Conservation (phyloP, 2,888 invertebrate species). For the Eupithecia abbreviata region DNA sequence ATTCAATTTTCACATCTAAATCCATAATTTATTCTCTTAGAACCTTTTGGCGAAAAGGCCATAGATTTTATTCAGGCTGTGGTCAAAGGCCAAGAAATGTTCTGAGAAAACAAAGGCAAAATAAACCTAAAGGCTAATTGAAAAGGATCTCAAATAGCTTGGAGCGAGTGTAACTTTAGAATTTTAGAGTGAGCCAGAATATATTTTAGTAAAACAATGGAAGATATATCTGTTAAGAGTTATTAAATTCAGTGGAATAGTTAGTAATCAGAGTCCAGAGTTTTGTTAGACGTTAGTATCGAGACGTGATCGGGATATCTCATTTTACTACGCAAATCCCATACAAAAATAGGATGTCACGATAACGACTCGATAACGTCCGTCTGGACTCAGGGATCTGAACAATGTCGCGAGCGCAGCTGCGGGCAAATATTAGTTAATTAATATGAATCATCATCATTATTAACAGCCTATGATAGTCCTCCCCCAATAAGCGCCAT, state of each 20-base stretch:
- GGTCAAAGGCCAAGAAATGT: constrained; percentile 11
- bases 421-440: neutral
- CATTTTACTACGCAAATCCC: too few species aligned
- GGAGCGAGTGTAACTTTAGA: constrained; percentile 13
- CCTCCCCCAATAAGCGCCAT: too few species aligned
- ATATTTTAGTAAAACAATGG: neutral
- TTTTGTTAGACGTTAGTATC: too few species aligned
- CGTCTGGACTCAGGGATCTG: too few species aligned
- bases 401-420: neutral
- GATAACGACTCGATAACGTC: too few species aligned
- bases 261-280: too few species aligned
- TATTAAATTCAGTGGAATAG: too few species aligned
- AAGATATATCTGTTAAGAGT: neutral
- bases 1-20: constrained; percentile 10
- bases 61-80: neutral
- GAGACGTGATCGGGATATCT: too few species aligned
- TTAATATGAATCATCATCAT: too few species aligned
- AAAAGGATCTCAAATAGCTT: constrained; percentile 19
- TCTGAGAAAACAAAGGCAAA: constrained; percentile 13
- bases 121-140: constrained; percentile 8
- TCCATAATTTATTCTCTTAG: constrained; percentile 13
- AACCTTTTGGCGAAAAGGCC: constrained; percentile 5
- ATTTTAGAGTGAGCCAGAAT: constrained; percentile 3
- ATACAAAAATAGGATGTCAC: too few species aligned
- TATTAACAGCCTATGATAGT: too few species aligned